Conservation (phyloP, 2,113 vertebrate genomes). For the Rhineura floridana region DNA sequence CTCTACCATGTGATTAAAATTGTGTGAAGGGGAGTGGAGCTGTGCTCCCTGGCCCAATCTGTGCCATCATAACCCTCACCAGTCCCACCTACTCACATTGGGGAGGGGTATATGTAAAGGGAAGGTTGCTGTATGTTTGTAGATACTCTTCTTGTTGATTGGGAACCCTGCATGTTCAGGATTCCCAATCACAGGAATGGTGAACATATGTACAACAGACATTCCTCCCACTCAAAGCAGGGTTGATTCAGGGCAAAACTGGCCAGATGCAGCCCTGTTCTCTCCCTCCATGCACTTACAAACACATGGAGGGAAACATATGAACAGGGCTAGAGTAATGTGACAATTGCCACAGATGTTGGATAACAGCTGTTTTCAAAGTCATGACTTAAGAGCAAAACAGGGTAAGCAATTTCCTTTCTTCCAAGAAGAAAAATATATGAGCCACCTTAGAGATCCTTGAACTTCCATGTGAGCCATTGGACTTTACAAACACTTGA, state of each 20-base stretch:
- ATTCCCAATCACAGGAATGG: no score
- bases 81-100: no score
- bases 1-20: no score
- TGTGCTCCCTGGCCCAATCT: no score
- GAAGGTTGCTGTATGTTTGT: no score
- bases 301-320: background rate
- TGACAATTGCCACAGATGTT: background rate
- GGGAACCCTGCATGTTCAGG: no score
- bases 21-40: no score
- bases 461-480: accelerated
- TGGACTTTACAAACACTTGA: background rate
- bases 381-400: background rate
- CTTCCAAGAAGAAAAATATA: background rate
- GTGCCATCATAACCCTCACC: no score
- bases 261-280: background rate
- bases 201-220: no score
- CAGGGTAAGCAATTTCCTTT: background rate
- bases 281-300: background rate
- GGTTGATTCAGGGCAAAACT: no score
- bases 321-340: background rate
- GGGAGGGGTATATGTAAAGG: no score
- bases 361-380: background rate
- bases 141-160: no score
- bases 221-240: background rate
- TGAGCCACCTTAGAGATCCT: accelerated